Percentiles rank a stretch among this genome's conserved stretches.
Conservation (phyloP, 2,888 invertebrate species). For the Cheilosia scutellata region DNA sequence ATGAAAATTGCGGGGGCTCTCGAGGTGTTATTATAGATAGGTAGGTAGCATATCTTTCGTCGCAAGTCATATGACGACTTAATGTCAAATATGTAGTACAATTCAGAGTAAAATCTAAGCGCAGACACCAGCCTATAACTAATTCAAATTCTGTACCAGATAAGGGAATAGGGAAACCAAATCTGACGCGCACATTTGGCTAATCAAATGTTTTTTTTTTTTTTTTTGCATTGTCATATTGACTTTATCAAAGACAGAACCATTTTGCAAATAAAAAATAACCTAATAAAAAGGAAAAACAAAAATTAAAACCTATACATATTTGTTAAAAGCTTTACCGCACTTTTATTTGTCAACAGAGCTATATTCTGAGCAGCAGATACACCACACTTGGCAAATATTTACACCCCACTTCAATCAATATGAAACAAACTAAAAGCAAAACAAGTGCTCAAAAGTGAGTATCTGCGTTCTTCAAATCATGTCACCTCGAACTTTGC, state of each 20-base stretch:
- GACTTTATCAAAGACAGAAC: not conserved
- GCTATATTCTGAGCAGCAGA: not conserved
- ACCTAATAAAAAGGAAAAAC: not conserved
- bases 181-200: too few species aligned
- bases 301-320: constrained; percentile 6
- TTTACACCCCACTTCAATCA: constrained; percentile 27
- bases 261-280: constrained; percentile 19
- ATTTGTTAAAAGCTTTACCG: constrained; percentile 5
- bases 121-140: too few species aligned
- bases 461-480: constrained; percentile 10
- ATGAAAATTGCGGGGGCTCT: too few species aligned
- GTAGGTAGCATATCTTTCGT: too few species aligned
- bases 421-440: constrained; percentile 7
- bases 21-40: too few species aligned
- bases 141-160: too few species aligned
- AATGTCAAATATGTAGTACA: too few species aligned
- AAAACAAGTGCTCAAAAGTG: not conserved
- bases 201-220: constrained; percentile 3
- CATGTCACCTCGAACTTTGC: constrained; percentile 50
- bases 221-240: not conserved
- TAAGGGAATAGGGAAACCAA: too few species aligned
- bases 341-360: not conserved
- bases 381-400: constrained; percentile 25
- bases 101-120: too few species aligned
- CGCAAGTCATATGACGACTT: too few species aligned